These are phyloP conservation scores for Thymelicus sylvestris DNA, from an alignment of 2,888 invertebrate species.

Conservation along the genomic window DNA sequence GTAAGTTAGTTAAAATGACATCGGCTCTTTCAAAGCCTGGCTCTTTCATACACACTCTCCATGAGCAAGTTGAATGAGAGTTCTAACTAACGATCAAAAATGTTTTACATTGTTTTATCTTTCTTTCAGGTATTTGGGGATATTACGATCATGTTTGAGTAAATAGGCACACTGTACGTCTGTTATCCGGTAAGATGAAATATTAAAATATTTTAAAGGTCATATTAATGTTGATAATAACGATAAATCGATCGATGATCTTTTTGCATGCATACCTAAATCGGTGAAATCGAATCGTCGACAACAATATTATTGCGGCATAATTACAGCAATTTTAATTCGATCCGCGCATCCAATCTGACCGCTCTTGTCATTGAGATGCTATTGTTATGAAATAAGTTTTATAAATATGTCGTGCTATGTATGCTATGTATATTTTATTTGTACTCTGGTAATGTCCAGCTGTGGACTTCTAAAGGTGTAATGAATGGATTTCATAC, in stretches of 20 bases:
- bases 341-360: conserved; percentile 8
- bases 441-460: too few relatives aligned
- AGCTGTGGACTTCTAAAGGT: too few relatives aligned
- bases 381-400: conserved; percentile 15
- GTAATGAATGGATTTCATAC: too few relatives aligned
- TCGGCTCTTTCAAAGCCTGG: too few relatives aligned
- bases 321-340: conserved; percentile 27
- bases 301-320: conserved; percentile 5
- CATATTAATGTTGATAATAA: not conserved
- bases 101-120: not conserved
- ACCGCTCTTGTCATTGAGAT: conserved; percentile 18
- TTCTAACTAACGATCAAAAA: too few relatives aligned
- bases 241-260: not conserved
- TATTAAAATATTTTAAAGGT: not conserved
- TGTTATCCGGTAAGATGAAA: not conserved
- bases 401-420: not conserved
- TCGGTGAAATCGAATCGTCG: not conserved
- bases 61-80: too few relatives aligned
- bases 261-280: conserved; percentile 14
- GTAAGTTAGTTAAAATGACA: too few relatives aligned
- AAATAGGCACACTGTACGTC: not conserved
- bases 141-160: too few relatives aligned
- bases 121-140: not conserved
- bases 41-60: too few relatives aligned
- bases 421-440: not conserved